phyloP scores from a whole-genome alignment of 2,797 vertebrate genomes.

The Ficedula albicollis region DNA sequence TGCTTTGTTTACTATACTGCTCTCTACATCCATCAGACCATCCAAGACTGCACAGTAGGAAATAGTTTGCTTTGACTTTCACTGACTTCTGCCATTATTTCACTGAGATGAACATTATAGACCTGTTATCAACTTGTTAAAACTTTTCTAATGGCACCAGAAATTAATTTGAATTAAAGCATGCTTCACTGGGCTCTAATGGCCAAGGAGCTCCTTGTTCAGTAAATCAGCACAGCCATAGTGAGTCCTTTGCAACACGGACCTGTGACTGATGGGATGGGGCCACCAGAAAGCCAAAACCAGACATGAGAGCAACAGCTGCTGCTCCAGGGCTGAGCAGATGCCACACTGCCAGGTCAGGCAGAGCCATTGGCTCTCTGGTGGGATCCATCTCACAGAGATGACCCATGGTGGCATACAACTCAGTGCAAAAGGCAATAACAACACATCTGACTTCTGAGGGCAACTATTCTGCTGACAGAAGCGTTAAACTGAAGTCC shows the following conservation, averaged over 20 bases:
- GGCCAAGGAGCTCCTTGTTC: background rate
- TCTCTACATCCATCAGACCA: background rate
- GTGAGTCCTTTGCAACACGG: background rate
- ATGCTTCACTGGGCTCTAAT: background rate
- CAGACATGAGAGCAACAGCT: rapidly evolving
- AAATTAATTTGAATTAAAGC: background rate
- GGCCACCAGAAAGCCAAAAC: background rate
- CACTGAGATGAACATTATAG: background rate
- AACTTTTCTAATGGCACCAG: background rate
- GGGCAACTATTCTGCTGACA: background rate
- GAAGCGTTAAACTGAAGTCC: background rate
- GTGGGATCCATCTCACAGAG: background rate
- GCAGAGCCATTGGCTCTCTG: background rate
- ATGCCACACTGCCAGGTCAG: background rate
- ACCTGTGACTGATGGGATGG: rapidly evolving
- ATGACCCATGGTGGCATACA: background rate
- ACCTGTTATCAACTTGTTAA: background rate
- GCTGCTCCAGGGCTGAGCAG: background rate
- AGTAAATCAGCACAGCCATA: background rate
- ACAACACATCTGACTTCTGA: background rate
- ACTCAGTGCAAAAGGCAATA: background rate
- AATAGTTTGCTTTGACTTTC: background rate
- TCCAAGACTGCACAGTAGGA: background rate
- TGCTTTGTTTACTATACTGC: background rate
- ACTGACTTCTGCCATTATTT: background rate